These are phyloP conservation scores for Xenopus petersii DNA, from an alignment of 2,797 vertebrate genomes.

Conservation along the genomic window DNA sequence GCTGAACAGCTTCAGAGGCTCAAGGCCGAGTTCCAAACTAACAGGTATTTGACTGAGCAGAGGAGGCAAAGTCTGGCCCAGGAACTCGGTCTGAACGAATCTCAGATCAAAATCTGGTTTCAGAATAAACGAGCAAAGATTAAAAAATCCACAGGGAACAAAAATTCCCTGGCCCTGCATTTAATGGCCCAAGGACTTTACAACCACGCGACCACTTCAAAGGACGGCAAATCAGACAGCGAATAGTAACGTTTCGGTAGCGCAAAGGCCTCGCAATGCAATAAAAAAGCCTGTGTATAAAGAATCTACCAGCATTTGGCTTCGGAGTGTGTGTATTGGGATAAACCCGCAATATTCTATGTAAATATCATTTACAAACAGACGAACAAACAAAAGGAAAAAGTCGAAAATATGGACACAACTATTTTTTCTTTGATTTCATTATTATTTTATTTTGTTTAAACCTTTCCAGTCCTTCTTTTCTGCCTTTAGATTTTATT, in stretches of 20 bases:
- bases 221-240: constrained; percentile 95
- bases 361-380: constrained; percentile 79
- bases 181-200: constrained; percentile 94
- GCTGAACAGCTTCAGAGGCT: constrained; percentile 91
- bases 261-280: constrained; percentile 76
- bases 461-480: constrained; percentile 60
- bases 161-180: constrained; percentile 86
- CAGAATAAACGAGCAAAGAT: constrained; percentile 95
- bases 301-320: constrained; percentile 93
- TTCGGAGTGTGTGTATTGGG: constrained; percentile 64
- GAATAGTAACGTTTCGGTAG: constrained; percentile 69
- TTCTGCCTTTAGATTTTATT: constrained; percentile 63
- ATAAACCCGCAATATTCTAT: constrained; percentile 92
- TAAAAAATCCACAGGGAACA: constrained; percentile 85
- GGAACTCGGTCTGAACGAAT: constrained; percentile 89
- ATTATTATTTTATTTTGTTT: constrained; percentile 56
- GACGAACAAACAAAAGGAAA: constrained; percentile 54
- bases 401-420: constrained; percentile 72
- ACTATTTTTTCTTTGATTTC: constrained; percentile 61
- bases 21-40: constrained; percentile 88
- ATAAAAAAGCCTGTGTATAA: constrained; percentile 96
- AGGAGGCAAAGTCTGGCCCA: constrained; percentile 86
- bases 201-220: constrained; percentile 89
- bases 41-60: constrained; percentile 91
- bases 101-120: constrained; percentile 96